Evolutionary conservation across 92 coral and sea anemone species (phyloP).

Genomic region (Epizoanthus rinbou): DNA sequence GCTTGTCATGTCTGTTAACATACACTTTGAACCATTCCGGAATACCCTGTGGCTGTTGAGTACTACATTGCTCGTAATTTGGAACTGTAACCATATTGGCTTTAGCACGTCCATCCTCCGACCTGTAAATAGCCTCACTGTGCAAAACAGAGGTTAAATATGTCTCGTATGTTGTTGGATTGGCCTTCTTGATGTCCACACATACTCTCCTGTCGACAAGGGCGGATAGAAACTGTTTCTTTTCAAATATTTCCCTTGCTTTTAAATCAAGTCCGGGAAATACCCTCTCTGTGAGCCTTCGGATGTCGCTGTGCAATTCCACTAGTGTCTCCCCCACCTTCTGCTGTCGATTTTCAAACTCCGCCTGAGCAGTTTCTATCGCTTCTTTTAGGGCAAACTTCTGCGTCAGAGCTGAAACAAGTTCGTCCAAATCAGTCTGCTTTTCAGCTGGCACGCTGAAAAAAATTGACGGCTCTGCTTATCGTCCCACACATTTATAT

Average conservation of each 20-base stretch:
- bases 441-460: not conserved
- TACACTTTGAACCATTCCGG: slow-evolving; percentile 7
- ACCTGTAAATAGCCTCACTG: too few species aligned
- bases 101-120: too few species aligned
- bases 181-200: slow-evolving; percentile 8
- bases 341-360: not conserved
- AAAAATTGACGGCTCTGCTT: not conserved
- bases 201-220: not conserved
- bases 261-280: slow-evolving; percentile 5
- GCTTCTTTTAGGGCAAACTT: not conserved
- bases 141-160: too few species aligned
- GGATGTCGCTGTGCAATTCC: slow-evolving; percentile 8
- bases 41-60: not conserved
- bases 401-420: slow-evolving; percentile 3
- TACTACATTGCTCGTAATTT: not conserved
- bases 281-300: not conserved
- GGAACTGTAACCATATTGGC: too few species aligned
- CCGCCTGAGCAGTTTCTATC: slow-evolving; percentile 22
- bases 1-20: slow-evolving; percentile 1
- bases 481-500: slow-evolving; percentile 10
- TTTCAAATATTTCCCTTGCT: slow-evolving; percentile 17
- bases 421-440: not conserved
- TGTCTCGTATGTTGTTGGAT: not conserved
- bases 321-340: slow-evolving; percentile 8
- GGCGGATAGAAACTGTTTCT: slow-evolving; percentile 18